A percentile compares a stretch with the other conserved stretches of the same genome.
These are phyloP conservation scores for Druceiella hillmani DNA, from an alignment of 2,888 invertebrate species.

Conservation along the genomic window DNA sequence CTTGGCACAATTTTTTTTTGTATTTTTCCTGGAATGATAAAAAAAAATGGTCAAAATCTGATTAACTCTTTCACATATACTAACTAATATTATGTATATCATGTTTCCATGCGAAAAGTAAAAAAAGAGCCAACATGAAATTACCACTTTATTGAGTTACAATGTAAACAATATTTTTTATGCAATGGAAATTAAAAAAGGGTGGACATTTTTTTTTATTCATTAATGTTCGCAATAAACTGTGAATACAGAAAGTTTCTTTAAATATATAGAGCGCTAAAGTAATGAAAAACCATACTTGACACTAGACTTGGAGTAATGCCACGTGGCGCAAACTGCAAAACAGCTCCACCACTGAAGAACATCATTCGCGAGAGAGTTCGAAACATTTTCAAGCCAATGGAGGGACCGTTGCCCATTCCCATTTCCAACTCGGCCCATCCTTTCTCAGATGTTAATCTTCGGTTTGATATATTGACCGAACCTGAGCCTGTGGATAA, in stretches of 20 bases:
- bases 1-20: too few species aligned
- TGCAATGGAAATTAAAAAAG: too few species aligned
- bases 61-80: too few species aligned
- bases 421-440: slow-evolving; percentile 85
- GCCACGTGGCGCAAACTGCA: slow-evolving; percentile 74
- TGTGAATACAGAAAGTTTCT: background rate
- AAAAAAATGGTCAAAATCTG: too few species aligned
- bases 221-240: too few species aligned
- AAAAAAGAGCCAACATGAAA: too few species aligned
- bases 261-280: background rate
- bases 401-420: slow-evolving; percentile 76
- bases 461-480: slow-evolving; percentile 70
- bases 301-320: slow-evolving; percentile 71
- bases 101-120: too few species aligned
- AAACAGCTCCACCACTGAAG: slow-evolving; percentile 66
- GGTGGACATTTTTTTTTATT: too few species aligned
- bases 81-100: too few species aligned
- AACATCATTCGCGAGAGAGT: slow-evolving; percentile 69
- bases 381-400: slow-evolving; percentile 75
- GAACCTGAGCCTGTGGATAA: slow-evolving; percentile 59
- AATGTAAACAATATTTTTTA: too few species aligned
- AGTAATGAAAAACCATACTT: slow-evolving; percentile 48
- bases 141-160: too few species aligned
- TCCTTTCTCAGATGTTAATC: slow-evolving; percentile 75
- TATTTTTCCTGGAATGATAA: too few species aligned